Conservation (phyloP, 2,113 vertebrate genomes). For the Burhinus bistriatus region DNA sequence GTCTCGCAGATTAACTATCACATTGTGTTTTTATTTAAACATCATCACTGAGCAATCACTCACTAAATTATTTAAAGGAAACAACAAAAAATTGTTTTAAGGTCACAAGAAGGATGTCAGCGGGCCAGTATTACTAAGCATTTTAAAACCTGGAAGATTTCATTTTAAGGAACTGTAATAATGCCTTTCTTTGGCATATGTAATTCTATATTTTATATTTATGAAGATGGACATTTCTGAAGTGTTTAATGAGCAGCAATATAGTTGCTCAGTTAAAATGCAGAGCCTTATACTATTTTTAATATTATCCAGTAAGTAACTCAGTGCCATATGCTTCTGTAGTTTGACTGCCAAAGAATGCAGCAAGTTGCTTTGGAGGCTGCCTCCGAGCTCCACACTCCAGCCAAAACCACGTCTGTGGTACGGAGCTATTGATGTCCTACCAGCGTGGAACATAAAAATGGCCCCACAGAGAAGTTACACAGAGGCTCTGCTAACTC, state of each 20-base stretch:
- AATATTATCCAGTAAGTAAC: conserved; percentile 69
- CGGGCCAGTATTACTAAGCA: conserved; percentile 23
- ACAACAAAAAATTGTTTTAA: conserved; percentile 64
- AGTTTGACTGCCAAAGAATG: conserved; percentile 56
- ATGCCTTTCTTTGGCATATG: conserved; percentile 51
- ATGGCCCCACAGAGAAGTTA: conserved; percentile 18
- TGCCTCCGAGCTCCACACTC: neutral
- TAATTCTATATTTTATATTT: conserved; percentile 63
- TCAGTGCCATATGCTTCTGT: conserved; percentile 63
- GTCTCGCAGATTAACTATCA: conserved; percentile 63
- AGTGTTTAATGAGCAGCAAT: conserved; percentile 71
- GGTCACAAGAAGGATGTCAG: conserved; percentile 55
- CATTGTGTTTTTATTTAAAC: conserved; percentile 69
- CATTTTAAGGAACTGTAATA: conserved; percentile 54
- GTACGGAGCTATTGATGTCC: conserved; percentile 8
- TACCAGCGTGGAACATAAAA: conserved; percentile 7
- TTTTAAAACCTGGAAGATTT: conserved; percentile 69
- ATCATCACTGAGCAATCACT: conserved; percentile 60
- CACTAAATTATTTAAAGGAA: conserved; percentile 61
- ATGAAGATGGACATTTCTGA: conserved; percentile 67
- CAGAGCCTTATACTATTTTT: conserved; percentile 56
- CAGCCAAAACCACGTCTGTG: conserved; percentile 59
- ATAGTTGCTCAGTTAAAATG: conserved; percentile 56
- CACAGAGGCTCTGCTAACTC: conserved; percentile 16
- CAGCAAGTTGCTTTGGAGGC: conserved; percentile 42